These are phyloP conservation scores for Acromyrmex heyeri DNA, from an alignment of 1,140 invertebrate genomes.

Conservation along the genomic window DNA sequence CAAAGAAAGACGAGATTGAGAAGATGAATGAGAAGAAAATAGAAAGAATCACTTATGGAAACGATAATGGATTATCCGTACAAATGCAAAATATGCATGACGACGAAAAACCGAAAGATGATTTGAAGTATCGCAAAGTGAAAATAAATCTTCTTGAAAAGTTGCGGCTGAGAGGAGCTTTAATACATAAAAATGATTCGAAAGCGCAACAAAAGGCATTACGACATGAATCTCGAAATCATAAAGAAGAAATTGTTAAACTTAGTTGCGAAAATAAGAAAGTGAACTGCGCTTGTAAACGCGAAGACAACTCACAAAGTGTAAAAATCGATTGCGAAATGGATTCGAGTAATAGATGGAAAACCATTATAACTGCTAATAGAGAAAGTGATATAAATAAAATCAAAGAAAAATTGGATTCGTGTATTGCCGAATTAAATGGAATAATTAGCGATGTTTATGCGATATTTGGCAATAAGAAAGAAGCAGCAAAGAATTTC, in stretches of 20 bases:
- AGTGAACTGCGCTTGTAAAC: not conserved
- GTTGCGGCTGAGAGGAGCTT: not conserved
- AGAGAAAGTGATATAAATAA: not conserved
- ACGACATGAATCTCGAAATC: not conserved
- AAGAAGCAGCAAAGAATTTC: not conserved
- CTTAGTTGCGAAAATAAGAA: not conserved
- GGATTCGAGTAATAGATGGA: not conserved
- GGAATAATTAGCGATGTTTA: slow-evolving; percentile 68
- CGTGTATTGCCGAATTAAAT: slow-evolving; percentile 69
- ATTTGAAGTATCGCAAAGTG: not conserved
- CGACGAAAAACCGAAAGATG: not conserved
- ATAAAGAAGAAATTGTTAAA: not conserved
- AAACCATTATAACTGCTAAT: not conserved
- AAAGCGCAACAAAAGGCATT: not conserved
- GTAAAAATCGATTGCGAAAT: slow-evolving; percentile 4
- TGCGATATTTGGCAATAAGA: slow-evolving; percentile 34
- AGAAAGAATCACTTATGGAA: no score
- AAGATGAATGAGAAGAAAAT: not conserved
- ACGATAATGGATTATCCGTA: not conserved
- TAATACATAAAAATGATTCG: not conserved
- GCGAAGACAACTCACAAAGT: not conserved
- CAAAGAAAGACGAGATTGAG: not conserved
- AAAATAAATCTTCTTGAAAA: slow-evolving; percentile 24
- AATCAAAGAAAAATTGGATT: slow-evolving; percentile 65
- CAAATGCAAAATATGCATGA: not conserved